phyloP scores from a whole-genome alignment of 2,888 invertebrate species.

The Zonitis immaculata region DNA sequence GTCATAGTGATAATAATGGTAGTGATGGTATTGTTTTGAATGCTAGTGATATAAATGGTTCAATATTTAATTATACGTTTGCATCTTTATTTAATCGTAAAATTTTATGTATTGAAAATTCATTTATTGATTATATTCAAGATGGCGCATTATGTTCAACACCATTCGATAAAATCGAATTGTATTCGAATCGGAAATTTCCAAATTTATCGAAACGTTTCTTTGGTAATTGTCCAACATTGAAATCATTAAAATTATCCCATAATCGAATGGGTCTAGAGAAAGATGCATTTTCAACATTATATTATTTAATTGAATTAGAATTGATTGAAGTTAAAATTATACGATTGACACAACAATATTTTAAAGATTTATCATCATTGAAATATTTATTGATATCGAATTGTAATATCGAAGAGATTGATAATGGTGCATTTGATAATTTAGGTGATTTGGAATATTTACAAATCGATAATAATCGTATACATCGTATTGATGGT shows the following conservation, averaged over 20 bases:
- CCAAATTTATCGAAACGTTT: conserved; percentile 4
- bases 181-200: neutral
- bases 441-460: conserved; percentile 1
- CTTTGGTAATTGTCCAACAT: conserved; percentile 2
- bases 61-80: neutral
- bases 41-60: neutral
- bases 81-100: conserved; percentile 1
- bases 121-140: neutral
- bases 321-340: neutral
- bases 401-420: conserved; percentile 3
- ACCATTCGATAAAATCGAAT: neutral
- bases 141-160: conserved; percentile 3
- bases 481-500: neutral
- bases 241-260: neutral
- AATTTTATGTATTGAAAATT: conserved; percentile 5
- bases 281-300: conserved; percentile 3
- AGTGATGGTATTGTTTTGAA: neutral
- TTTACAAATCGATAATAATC: neutral
- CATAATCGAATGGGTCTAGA: neutral
- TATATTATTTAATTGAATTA: conserved; percentile 1
- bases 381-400: neutral
- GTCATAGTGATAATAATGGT: neutral
- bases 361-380: neutral
- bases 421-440: conserved; percentile 3
- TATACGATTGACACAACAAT: conserved; percentile 1